phyloP scores from a whole-genome alignment of 2,888 invertebrate genomes.

The Oscheius sp. region DNA sequence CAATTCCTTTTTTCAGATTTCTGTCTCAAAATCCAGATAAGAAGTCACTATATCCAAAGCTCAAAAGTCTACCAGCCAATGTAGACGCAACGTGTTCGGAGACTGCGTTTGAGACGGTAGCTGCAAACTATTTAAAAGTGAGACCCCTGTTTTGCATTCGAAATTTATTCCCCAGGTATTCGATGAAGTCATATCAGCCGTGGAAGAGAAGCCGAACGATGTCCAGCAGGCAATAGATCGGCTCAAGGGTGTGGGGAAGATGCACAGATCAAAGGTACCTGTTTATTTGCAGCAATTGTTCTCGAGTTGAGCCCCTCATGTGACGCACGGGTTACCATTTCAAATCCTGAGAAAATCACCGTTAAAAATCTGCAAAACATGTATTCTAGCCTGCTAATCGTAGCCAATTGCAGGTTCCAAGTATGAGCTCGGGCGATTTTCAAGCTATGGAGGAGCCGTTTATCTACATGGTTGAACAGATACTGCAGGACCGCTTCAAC shows the following conservation, averaged over 20 bases:
- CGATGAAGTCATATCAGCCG: slow-evolving; percentile 70
- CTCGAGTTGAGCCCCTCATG: no score
- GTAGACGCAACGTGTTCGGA: slow-evolving; percentile 57
- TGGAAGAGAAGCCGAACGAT: slow-evolving; percentile 71
- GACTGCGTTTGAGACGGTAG: slow-evolving; percentile 61
- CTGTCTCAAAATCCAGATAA: slow-evolving; percentile 63
- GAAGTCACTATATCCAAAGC: slow-evolving; percentile 60
- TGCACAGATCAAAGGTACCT: slow-evolving; percentile 68
- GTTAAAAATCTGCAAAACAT: no score
- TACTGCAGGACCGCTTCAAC: slow-evolving; percentile 74
- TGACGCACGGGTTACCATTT: no score
- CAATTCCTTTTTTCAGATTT: slow-evolving; percentile 59
- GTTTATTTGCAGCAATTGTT: not conserved
- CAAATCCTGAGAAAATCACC: no score
- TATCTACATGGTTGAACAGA: slow-evolving; percentile 71
- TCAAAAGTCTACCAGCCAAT: slow-evolving; percentile 60
- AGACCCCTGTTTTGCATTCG: not conserved
- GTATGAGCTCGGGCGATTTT: slow-evolving; percentile 63
- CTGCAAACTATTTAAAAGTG: slow-evolving; percentile 67
- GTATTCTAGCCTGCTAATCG: no score
- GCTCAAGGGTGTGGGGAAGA: slow-evolving; percentile 67
- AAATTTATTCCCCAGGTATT: slow-evolving; percentile 60
- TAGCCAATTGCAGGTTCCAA: slow-evolving; percentile 55
- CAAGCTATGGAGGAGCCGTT: slow-evolving; percentile 76
- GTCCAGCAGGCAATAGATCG: slow-evolving; percentile 65